phyloP scores from a whole-genome alignment of 2,888 invertebrate genomes.

The Ochropleura plecta region DNA sequence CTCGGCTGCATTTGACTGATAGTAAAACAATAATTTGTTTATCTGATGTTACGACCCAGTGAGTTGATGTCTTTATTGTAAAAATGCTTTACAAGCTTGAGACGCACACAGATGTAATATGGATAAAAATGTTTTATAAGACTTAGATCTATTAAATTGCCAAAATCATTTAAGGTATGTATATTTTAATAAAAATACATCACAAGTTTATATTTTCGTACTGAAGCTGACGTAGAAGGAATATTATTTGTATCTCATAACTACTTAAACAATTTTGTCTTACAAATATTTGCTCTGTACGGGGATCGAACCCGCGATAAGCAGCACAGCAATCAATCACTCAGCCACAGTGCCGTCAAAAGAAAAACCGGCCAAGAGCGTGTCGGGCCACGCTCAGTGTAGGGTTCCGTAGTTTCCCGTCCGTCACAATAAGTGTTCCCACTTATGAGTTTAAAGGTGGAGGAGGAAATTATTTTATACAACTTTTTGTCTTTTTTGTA shows the following conservation, averaged over 20 bases:
- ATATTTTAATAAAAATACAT: background rate
- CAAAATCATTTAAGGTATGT: background rate
- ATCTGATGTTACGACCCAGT: constrained; percentile 66
- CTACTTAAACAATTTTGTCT: no score
- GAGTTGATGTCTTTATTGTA: constrained; percentile 60
- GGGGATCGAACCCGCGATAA: no score
- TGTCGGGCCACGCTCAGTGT: no score
- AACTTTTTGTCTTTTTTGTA: no score
- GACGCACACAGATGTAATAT: constrained; percentile 21
- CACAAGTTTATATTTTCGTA: background rate
- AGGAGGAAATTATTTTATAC: no score
- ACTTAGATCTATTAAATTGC: background rate
- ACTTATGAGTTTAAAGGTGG: no score
- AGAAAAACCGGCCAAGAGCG: no score
- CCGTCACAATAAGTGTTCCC: no score
- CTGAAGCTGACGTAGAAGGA: background rate
- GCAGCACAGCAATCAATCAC: no score
- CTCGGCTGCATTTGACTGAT: constrained; percentile 54
- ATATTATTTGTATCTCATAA: background rate
- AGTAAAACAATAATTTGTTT: constrained; percentile 63
- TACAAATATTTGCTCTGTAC: no score
- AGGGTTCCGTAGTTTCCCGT: no score
- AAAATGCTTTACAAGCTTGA: constrained; percentile 45
- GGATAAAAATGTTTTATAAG: constrained; percentile 27
- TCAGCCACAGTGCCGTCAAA: no score